Base-by-base conservation (phyloP, 2,797 vertebrate species). In the Pseudochirops corinnae region DNA sequence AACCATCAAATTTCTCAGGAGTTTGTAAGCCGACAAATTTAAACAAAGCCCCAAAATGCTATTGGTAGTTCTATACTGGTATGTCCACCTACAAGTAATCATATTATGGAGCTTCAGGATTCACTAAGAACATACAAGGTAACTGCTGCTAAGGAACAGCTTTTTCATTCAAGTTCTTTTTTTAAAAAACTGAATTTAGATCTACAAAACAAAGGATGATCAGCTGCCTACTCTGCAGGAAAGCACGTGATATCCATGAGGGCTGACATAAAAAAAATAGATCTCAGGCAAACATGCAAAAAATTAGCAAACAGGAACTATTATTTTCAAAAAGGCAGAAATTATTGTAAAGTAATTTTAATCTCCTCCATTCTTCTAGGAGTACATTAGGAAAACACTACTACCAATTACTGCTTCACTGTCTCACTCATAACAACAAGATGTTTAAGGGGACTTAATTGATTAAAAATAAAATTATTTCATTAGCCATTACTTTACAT, bases 391-490 rank as follows among this genome's bases (percentile, higher is more conserved):
- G 91, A 39, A 55, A 95, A 91, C 92, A 21, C 13, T 82, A 33
- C 90, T 56, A 53, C 31, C 29, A 33, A 21, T 93, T 26, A 39
- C 50, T 52, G 3, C 50, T 46, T 82, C 18, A 21, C 62, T 93
- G 46, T 56, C 56, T 92, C 33, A 33, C 33, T 5, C 53, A 11
- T 55, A 39, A 31, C 94, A 95, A 53, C 13, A 96, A 46, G 57
- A 93, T 90, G 18, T 62, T 87, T 92, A 92, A 93, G 39, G 16
- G n/a, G 55, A 87, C 1, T 55, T n/a, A 39, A 55, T 0, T 94
- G 56, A 94, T 92, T 96, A 92, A 93, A 96, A 87, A 53, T 95
- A 82, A 93, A 55, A 18, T 14, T 57, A 92, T 92, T 96, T 92
- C 87, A 96, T 93, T 90, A 95, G 21, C 24, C 52, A 90, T 39